A percentile compares a stretch with the other conserved stretches of the same genome.
phyloP scores from a whole-genome alignment of 1,140 invertebrate species.

The Euwallacea similis region DNA sequence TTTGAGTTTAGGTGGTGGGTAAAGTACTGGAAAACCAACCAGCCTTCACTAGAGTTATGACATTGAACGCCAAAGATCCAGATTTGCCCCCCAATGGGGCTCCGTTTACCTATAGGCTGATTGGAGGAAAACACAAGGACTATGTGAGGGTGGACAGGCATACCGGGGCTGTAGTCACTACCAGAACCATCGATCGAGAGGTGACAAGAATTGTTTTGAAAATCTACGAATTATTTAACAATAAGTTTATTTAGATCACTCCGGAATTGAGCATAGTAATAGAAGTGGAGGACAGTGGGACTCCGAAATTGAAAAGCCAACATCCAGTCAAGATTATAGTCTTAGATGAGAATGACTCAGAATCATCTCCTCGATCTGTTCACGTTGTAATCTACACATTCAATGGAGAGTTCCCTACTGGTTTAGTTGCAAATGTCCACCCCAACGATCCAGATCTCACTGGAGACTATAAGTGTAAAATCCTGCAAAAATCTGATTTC shows the following conservation, averaged over 20 bases:
- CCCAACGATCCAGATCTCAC: constrained; percentile 87
- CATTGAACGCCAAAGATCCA: constrained; percentile 80
- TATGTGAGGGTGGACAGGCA: constrained; percentile 76
- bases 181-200: constrained; percentile 80
- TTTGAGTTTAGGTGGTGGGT: constrained; percentile 54
- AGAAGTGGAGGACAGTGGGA: constrained; percentile 87
- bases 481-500: constrained; percentile 63
- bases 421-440: constrained; percentile 86
- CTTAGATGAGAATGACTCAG: constrained; percentile 89
- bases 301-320: constrained; percentile 77
- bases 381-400: constrained; percentile 80
- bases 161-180: constrained; percentile 79
- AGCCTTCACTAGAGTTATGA: constrained; percentile 80
- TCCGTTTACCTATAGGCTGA: constrained; percentile 81
- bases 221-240: not conserved
- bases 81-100: constrained; percentile 90
- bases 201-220: constrained; percentile 32
- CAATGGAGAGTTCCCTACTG: constrained; percentile 69
- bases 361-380: constrained; percentile 79
- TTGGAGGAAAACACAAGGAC: constrained; percentile 77
- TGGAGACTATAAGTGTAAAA: constrained; percentile 85
- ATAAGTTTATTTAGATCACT: not conserved
- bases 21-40: constrained; percentile 88
- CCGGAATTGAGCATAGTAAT: constrained; percentile 74
- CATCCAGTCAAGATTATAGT: constrained; percentile 77